These are phyloP conservation scores for Mactromeris polynyma DNA, from an alignment of 2,888 invertebrate genomes.

Conservation along the genomic window DNA sequence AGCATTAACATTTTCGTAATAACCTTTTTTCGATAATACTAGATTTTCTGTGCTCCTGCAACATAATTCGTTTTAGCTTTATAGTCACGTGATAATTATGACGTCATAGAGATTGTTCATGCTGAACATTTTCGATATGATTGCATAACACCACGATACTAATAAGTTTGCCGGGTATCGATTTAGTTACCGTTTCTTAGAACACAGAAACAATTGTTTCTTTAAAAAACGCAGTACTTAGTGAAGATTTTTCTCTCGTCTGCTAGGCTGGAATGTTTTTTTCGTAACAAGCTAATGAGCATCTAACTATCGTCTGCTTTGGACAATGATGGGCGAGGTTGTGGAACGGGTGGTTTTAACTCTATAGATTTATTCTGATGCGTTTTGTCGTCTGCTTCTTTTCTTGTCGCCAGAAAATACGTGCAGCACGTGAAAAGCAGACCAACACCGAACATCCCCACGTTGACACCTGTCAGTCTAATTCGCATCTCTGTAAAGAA, in stretches of 20 bases:
- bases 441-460: conserved; percentile 43
- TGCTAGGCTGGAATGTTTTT: background rate
- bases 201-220: too few species aligned
- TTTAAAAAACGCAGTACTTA: too few species aligned
- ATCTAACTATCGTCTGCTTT: background rate
- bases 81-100: too few species aligned
- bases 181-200: too few species aligned
- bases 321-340: conserved; percentile 50
- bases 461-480: conserved; percentile 58
- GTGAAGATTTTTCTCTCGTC: background rate
- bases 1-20: too few species aligned
- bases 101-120: too few species aligned
- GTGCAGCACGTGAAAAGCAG: conserved; percentile 35
- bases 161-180: too few species aligned
- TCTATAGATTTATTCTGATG: background rate
- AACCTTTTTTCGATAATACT: too few species aligned
- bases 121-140: too few species aligned
- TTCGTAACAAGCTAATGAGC: background rate
- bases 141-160: too few species aligned
- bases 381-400: conserved; percentile 17
- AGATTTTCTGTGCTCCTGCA: too few species aligned
- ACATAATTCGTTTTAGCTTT: too few species aligned
- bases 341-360: conserved; percentile 55
- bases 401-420: conserved; percentile 25
- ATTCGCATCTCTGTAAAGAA: conserved; percentile 59